These are phyloP conservation scores for Ianthella basta DNA, from an alignment of 37 sponge, comb jelly and placozoan genomes.

Conservation along the genomic window DNA sequence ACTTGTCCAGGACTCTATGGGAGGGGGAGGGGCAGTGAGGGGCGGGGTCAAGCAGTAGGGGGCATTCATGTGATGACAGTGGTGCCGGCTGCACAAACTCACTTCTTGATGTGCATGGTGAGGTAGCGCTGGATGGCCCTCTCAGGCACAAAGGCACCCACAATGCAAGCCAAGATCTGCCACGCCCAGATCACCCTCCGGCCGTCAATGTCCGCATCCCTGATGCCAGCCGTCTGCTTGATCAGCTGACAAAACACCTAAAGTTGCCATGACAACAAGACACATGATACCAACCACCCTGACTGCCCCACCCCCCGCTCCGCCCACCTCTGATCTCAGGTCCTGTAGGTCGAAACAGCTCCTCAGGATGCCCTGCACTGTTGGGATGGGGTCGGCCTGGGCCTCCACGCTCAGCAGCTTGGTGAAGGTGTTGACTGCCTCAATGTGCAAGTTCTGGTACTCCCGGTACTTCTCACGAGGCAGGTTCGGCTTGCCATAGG, in stretches of 20 bases:
- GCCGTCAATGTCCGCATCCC: slow-evolving; percentile 52
- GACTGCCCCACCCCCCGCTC: not conserved
- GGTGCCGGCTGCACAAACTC: not conserved
- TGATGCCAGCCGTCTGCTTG: slow-evolving; percentile 87
- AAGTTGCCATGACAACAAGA: not conserved
- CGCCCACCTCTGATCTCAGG: slow-evolving; percentile 69
- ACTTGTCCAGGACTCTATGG: slow-evolving; percentile 61
- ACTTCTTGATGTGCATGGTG: slow-evolving; percentile 82
- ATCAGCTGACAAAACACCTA: slow-evolving; percentile 96
- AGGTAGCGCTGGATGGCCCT: slow-evolving; percentile 86
- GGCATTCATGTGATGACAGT: not conserved
- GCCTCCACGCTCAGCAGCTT: slow-evolving; percentile 68
- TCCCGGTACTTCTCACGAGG: slow-evolving; percentile 56
- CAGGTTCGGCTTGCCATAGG: slow-evolving; percentile 84
- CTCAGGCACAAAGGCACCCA: slow-evolving; percentile 82
- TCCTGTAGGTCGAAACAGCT: slow-evolving; percentile 85
- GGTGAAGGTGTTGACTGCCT: slow-evolving; percentile 84
- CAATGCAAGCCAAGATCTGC: slow-evolving; percentile 89
- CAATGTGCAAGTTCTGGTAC: slow-evolving; percentile 80
- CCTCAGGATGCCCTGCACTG: slow-evolving; percentile 80
- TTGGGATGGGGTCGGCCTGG: slow-evolving; percentile 76
- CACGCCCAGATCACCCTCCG: slow-evolving; percentile 66
- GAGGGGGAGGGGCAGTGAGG: not conserved
- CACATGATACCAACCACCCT: not conserved
- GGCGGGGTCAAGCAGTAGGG: not conserved